These are phyloP conservation scores for Stichopus chloronotus DNA, from an alignment of 35 echinoderm and acorn worm species.

Conservation along the genomic window DNA sequence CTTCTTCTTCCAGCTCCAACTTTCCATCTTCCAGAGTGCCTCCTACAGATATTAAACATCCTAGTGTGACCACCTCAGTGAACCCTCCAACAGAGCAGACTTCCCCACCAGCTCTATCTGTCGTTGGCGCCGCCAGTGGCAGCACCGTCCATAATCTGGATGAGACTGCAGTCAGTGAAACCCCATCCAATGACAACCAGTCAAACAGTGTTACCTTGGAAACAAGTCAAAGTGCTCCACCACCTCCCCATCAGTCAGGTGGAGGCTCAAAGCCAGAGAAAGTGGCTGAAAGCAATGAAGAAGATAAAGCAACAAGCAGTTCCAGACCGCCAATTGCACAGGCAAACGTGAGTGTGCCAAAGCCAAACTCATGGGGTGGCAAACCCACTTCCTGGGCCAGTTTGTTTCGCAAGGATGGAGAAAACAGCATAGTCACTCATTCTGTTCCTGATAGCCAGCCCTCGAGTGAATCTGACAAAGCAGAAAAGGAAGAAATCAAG, in stretches of 20 bases:
- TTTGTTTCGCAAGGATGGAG: conserved; percentile 52
- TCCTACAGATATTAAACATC: background rate
- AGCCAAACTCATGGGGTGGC: conserved; percentile 26
- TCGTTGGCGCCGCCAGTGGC: background rate
- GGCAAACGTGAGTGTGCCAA: background rate
- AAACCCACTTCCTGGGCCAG: conserved; percentile 72
- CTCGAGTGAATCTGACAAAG: background rate
- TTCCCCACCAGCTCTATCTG: background rate
- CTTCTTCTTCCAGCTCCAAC: background rate
- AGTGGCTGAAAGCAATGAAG: background rate
- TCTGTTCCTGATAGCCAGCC: background rate
- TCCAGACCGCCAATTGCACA: background rate
- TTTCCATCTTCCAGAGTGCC: conserved; percentile 51
- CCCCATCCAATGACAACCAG: background rate
- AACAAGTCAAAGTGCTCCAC: background rate
- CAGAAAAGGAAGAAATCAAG: conserved; percentile 19
- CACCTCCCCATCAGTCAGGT: background rate
- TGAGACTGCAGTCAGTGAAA: background rate
- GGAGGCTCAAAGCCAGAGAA: background rate
- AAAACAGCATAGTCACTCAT: conserved; percentile 1
- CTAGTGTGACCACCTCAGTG: background rate
- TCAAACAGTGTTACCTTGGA: background rate
- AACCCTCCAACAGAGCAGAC: background rate
- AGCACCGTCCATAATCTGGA: background rate
- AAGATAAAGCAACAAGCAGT: background rate